Conservation (phyloP, 2,113 vertebrate species). For the Diglossa brunneiventris region DNA sequence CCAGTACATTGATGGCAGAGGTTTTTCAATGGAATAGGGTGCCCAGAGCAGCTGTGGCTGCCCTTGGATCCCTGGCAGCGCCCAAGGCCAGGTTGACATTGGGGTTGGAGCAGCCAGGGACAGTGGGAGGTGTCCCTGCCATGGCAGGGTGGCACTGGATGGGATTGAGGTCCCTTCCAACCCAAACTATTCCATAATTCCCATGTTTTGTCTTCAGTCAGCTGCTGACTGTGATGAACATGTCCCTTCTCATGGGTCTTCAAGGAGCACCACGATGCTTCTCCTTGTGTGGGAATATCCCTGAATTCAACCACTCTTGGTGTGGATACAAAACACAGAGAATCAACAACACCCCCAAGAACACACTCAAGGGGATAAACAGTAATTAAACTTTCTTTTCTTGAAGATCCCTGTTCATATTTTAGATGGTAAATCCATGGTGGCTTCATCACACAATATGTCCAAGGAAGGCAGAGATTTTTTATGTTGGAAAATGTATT, state of each 20-base stretch:
- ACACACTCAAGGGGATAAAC: background rate
- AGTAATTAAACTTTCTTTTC: background rate
- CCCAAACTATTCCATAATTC: background rate
- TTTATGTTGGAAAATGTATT: background rate
- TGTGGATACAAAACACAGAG: fast-evolving
- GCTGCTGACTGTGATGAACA: background rate
- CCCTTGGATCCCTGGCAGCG: background rate
- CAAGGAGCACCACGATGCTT: background rate
- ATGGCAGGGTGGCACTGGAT: fast-evolving
- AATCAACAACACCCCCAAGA: background rate
- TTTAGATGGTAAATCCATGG: background rate
- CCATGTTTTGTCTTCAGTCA: background rate
- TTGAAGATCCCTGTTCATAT: background rate
- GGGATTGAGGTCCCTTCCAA: too few relatives aligned
- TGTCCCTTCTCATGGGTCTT: background rate
- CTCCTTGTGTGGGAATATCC: background rate
- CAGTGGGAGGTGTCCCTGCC: background rate
- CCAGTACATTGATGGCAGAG: background rate
- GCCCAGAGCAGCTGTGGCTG: background rate
- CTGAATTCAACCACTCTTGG: background rate
- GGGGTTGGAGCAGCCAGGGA: background rate
- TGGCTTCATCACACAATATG: background rate
- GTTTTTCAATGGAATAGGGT: background rate
- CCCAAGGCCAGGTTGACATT: background rate
- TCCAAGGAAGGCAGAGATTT: background rate